Conservation (phyloP, 2,888 invertebrate genomes). For the Pseudeuparius sepicola region DNA sequence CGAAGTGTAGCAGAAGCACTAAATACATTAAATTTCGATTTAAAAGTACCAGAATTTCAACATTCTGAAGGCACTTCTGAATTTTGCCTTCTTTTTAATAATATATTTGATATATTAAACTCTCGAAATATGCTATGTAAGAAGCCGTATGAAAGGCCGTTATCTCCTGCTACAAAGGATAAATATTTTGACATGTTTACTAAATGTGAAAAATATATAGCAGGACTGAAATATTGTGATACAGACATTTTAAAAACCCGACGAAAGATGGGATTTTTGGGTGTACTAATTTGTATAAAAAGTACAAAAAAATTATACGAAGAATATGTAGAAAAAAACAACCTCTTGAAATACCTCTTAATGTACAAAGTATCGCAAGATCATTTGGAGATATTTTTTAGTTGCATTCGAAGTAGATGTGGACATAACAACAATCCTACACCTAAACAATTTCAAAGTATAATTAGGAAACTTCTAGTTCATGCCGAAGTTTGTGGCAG, state of each 20-base stretch:
- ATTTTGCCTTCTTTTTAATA: not conserved
- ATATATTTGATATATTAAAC: not conserved
- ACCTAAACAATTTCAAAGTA: conserved; percentile 1
- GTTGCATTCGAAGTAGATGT: conserved; percentile 4
- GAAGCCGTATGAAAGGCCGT: not conserved
- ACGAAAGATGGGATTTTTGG: conserved; percentile 5
- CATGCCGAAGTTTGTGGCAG: not conserved
- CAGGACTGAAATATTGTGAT: no score
- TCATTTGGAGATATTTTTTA: conserved; percentile 5
- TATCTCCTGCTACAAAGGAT: no score
- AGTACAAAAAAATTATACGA: not conserved
- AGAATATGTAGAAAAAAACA: no score
- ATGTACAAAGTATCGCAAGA: conserved; percentile 1
- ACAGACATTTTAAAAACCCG: conserved; percentile 3
- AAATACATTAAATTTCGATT: not conserved
- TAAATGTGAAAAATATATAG: no score
- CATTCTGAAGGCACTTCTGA: no score
- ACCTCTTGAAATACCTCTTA: no score
- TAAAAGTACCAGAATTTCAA: no score
- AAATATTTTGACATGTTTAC: no score
- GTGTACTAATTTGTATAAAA: not conserved
- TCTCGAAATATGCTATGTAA: not conserved
- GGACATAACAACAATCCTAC: conserved; percentile 5
- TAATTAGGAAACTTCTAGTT: not conserved
- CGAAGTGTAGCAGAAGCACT: not conserved